Evolutionary conservation across 2,113 vertebrate species (phyloP), one percentile per base, ranked within the genome.

Genomic region (Microtus pennsylvanicus): DNA sequence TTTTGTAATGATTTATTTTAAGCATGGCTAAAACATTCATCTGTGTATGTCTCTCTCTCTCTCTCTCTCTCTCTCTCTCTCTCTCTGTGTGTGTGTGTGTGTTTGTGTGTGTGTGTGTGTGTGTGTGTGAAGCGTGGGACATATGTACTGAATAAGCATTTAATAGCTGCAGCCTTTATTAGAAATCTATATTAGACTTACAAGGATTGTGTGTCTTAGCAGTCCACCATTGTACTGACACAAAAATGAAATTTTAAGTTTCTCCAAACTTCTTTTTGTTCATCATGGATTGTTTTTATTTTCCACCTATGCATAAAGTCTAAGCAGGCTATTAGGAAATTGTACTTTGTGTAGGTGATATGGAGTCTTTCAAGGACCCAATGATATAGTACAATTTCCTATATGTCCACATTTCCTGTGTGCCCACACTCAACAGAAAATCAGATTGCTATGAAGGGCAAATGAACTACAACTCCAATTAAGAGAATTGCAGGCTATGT

Each of bases 351-450:
- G 26, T 77, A 28, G 50, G 87, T 94, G 45, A 67, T 70, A 47
- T 58, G 80, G 45, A 4, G 45, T 92, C 87, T 89, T 95, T 94
- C 52, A 72, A 85, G 96, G 80, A 69, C 58, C 30, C 61, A 81
- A 47, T 38, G 52, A 33, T 38, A 26, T 12, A 38, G 35, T 88
- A 12, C 89, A 95, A 94, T 96, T 94, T 72, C 63, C 21, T 95
- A 33, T 3, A 72, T 0, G 4, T 5, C 12, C 30, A 83, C n/a
- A 78, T 82, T 88, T 58, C 67, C 21, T 95, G 22, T 3, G 61
- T 0, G 4, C 12, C 14, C 26, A 76, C 42, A 75, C 67, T 80
- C 83, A 77, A 63, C 89, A 47, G 38, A 52, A 70, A 52, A 50
- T 52, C 85, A 69, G 16, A 83, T 95, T 47, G 24, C 24, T 75